Percentiles rank a stretch among this genome's conserved stretches.
These are phyloP conservation scores for Drosophila kuntzei DNA, from an alignment of 2,888 invertebrate genomes.

Conservation along the genomic window DNA sequence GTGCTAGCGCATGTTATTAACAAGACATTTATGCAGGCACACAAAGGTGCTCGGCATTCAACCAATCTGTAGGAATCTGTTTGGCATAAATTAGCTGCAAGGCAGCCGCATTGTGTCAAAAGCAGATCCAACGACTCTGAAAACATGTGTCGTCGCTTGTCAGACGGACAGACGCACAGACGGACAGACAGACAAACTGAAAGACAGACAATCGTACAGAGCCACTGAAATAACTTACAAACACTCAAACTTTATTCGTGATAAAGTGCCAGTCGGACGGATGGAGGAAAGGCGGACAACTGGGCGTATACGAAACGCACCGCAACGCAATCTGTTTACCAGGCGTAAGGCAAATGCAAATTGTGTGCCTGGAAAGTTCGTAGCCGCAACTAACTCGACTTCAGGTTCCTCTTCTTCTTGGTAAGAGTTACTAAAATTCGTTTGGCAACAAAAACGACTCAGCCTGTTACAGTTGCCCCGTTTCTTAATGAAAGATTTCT, in stretches of 20 bases:
- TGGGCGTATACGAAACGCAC: slow-evolving; percentile 55
- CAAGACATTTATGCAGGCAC: slow-evolving; percentile 67
- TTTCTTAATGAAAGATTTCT: slow-evolving; percentile 57
- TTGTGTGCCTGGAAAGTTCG: slow-evolving; percentile 59
- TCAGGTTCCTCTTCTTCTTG: slow-evolving; percentile 21
- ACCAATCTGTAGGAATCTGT: slow-evolving; percentile 34
- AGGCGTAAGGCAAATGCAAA: slow-evolving; percentile 62
- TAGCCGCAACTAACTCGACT: slow-evolving; percentile 62
- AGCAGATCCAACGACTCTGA: slow-evolving; percentile 55
- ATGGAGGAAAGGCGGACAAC: slow-evolving; percentile 33
- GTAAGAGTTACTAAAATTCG: slow-evolving; percentile 62
- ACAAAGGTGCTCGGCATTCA: slow-evolving; percentile 48
- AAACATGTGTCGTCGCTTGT: slow-evolving; percentile 65
- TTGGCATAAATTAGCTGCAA: slow-evolving; percentile 69
- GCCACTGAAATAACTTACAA: slow-evolving; percentile 69
- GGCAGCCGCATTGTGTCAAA: slow-evolving; percentile 55
- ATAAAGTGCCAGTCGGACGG: slow-evolving; percentile 51
- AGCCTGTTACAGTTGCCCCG: slow-evolving; percentile 46
- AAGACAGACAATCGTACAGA: slow-evolving; percentile 29
- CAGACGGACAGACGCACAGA: slow-evolving; percentile 39
- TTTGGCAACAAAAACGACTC: slow-evolving; percentile 63
- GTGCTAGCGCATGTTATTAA: slow-evolving; percentile 59
- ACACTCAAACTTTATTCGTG: slow-evolving; percentile 60
- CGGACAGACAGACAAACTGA: background rate
- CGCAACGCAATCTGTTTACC: slow-evolving; percentile 49